Evolutionary conservation across 2,113 vertebrate genomes (phyloP).

Genomic region (Pygoscelis antarcticus): DNA sequence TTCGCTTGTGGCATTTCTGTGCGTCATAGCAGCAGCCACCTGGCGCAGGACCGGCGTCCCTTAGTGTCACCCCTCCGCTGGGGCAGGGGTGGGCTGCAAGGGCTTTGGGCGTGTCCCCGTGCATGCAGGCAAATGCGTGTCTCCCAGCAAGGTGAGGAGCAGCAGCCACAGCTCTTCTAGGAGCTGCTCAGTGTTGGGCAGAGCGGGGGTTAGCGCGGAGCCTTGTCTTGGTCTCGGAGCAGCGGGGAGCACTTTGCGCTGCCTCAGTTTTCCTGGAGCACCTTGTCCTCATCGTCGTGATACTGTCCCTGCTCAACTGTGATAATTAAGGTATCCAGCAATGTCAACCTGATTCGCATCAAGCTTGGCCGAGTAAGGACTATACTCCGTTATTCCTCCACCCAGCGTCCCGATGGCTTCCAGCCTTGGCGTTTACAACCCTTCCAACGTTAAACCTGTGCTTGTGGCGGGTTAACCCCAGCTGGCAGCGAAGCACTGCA

Average conservation of each 20-base stretch:
- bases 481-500: fast-evolving
- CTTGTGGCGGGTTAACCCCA: neutral
- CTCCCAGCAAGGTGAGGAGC: neutral
- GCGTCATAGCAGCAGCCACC: neutral
- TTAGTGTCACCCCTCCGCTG: neutral
- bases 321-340: neutral
- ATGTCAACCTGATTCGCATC: neutral
- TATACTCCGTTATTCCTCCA: neutral
- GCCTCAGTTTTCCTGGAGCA: neutral
- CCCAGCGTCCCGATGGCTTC: fast-evolving
- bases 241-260: neutral
- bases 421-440: neutral
- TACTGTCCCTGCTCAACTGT: neutral
- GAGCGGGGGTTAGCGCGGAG: fast-evolving
- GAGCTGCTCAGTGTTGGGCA: neutral
- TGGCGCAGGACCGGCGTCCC: neutral
- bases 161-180: neutral
- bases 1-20: neutral
- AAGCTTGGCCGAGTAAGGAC: neutral
- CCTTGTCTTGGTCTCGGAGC: neutral
- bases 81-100: neutral
- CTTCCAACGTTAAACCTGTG: fast-evolving
- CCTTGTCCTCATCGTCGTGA: neutral
- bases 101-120: neutral
- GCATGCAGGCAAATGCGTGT: fast-evolving